Evolutionary conservation across 2,797 vertebrate genomes (phyloP).

Genomic region (Microctenopoma stevenorrisi): DNA sequence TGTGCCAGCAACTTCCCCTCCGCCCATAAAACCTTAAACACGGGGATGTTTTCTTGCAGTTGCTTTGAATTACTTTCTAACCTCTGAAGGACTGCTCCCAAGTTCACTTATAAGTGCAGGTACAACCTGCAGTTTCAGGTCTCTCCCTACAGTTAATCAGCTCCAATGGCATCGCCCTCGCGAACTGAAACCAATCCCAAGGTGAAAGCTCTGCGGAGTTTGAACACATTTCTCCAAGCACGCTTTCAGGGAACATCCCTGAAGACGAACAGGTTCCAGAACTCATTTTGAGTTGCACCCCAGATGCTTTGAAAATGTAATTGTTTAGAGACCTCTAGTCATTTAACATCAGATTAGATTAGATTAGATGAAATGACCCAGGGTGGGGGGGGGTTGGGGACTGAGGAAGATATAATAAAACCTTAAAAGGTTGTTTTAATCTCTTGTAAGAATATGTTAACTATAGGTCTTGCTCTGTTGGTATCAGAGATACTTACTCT

Average conservation of each 20-base stretch:
- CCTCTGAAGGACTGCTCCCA: background rate
- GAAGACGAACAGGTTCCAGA: background rate
- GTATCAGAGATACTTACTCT: background rate
- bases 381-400: no score
- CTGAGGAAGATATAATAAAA: no score
- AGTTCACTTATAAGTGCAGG: constrained; percentile 12
- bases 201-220: constrained; percentile 10
- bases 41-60: constrained; percentile 4
- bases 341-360: background rate
- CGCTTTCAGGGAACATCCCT: background rate
- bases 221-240: background rate
- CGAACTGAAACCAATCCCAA: constrained; percentile 8
- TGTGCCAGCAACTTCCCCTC: constrained; percentile 1
- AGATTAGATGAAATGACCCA: background rate
- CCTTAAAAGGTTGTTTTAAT: no score
- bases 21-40: background rate
- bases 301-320: background rate
- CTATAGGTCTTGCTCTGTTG: background rate
- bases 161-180: constrained; percentile 18
- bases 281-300: background rate
- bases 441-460: background rate
- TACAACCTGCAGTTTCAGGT: constrained; percentile 29
- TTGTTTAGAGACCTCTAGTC: background rate
- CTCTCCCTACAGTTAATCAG: constrained; percentile 32
- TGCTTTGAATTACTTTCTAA: constrained; percentile 12